These are phyloP conservation scores for Adelges cooleyi DNA, from an alignment of 1,140 invertebrate genomes.

Conservation along the genomic window DNA sequence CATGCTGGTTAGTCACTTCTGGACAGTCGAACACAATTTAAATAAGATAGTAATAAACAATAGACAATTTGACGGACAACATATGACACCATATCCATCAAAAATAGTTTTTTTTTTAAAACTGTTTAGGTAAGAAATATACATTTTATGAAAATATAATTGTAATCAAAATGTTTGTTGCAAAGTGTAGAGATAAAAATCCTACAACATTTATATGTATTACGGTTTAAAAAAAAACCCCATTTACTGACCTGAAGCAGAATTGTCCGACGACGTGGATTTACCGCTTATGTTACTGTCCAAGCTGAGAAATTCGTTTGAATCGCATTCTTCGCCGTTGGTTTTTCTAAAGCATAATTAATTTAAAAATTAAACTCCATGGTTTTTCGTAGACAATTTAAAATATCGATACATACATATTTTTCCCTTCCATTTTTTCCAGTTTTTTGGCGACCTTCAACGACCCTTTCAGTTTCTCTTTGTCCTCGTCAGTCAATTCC, in stretches of 20 bases:
- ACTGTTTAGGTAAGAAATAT: too few species aligned
- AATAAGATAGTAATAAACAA: too few species aligned
- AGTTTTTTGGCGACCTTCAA: slow-evolving; percentile 87
- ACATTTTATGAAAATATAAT: too few species aligned
- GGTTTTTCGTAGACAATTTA: not conserved
- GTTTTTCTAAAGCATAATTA: not conserved
- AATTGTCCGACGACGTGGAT: slow-evolving; percentile 50
- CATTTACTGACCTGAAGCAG: slow-evolving; percentile 44
- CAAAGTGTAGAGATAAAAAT: too few species aligned
- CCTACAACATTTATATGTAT: too few species aligned
- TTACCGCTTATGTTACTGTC: slow-evolving; percentile 51
- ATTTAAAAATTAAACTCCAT: not conserved
- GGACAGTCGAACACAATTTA: too few species aligned
- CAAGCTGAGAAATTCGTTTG: slow-evolving; percentile 61
- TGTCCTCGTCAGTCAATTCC: slow-evolving; percentile 84
- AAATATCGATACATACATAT: slow-evolving; percentile 38
- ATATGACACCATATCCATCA: too few species aligned
- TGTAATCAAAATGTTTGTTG: too few species aligned
- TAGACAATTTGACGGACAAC: too few species aligned
- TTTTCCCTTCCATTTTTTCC: slow-evolving; percentile 74
- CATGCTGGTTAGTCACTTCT: too few species aligned
- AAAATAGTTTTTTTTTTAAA: too few species aligned
- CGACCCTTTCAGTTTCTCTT: slow-evolving; percentile 80
- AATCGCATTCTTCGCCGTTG: slow-evolving; percentile 51
- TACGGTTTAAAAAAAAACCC: too few species aligned